A percentile compares a stretch with the other conserved stretches of the same genome.
Evolutionary conservation across 2,113 vertebrate genomes (phyloP).

Genomic region (Gallinago undulata): DNA sequence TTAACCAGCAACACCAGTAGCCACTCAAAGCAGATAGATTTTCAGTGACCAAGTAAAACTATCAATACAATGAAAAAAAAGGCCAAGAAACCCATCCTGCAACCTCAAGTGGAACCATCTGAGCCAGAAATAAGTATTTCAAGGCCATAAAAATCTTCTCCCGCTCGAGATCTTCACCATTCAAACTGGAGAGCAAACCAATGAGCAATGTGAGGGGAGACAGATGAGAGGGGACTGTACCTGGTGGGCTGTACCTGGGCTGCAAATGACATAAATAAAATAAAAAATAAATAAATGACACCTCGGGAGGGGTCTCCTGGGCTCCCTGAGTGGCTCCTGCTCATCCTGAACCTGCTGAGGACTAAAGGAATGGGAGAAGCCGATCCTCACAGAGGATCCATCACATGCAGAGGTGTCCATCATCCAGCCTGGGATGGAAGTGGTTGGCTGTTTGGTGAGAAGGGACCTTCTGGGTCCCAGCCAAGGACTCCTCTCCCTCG

Average conservation of each 20-base stretch:
- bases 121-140: not conserved
- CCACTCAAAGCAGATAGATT: not conserved
- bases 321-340: rapidly evolving
- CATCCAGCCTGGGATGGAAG: not conserved
- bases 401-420: too few species aligned
- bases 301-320: not conserved
- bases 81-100: not conserved
- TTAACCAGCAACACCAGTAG: not conserved
- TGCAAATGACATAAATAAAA: too few species aligned
- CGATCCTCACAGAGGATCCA: not conserved
- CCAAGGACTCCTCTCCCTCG: not conserved
- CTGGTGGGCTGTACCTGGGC: rapidly evolving
- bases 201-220: rapidly evolving
- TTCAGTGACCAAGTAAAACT: not conserved
- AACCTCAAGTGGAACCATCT: not conserved
- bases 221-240: not conserved
- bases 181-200: not conserved
- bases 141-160: not conserved
- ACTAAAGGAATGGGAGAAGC: not conserved
- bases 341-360: not conserved
- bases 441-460: not conserved
- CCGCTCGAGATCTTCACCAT: not conserved
- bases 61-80: not conserved
- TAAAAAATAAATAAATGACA: not conserved
- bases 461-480: not conserved